A percentile compares a stretch with the other conserved stretches of the same genome.
Evolutionary conservation across 2,113 vertebrate species (phyloP).

Genomic region (Tinamus guttatus): DNA sequence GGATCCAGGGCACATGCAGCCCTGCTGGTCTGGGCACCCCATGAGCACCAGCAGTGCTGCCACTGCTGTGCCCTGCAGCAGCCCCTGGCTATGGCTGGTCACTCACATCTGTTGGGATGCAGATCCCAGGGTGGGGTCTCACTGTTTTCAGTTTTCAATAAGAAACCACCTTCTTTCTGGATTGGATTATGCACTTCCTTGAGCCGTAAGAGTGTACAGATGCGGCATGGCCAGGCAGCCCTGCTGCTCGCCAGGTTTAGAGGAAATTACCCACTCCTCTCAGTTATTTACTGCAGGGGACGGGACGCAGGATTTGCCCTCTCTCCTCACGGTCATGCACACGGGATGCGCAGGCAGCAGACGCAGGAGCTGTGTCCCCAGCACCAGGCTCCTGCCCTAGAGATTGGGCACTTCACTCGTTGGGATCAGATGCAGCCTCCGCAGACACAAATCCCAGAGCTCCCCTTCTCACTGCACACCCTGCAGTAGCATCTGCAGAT

Average conservation of each 20-base stretch:
- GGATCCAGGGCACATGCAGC: accelerated
- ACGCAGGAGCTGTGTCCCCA: background rate
- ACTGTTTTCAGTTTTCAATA: background rate
- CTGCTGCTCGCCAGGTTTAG: accelerated
- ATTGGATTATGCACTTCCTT: conserved; percentile 7
- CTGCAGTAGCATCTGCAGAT: background rate
- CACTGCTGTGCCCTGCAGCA: accelerated
- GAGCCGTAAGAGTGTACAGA: background rate
- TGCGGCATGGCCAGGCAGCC: background rate
- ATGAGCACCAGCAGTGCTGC: no score
- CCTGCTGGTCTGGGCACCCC: accelerated
- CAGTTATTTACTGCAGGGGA: background rate
- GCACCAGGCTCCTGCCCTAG: background rate
- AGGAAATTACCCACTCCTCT: background rate
- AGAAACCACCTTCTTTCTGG: conserved; percentile 34
- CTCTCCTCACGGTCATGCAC: background rate
- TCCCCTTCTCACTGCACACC: background rate
- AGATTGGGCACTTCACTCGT: background rate
- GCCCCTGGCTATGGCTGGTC: background rate
- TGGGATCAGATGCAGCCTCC: background rate
- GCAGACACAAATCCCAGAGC: background rate
- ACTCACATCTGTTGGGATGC: background rate
- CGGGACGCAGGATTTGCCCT: background rate
- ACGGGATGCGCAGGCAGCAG: background rate
- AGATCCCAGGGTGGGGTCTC: background rate